Evolutionary conservation across 2,797 vertebrate genomes (phyloP), one percentile per base, ranked within the genome.

Genomic region (Psittacula derbiana): DNA sequence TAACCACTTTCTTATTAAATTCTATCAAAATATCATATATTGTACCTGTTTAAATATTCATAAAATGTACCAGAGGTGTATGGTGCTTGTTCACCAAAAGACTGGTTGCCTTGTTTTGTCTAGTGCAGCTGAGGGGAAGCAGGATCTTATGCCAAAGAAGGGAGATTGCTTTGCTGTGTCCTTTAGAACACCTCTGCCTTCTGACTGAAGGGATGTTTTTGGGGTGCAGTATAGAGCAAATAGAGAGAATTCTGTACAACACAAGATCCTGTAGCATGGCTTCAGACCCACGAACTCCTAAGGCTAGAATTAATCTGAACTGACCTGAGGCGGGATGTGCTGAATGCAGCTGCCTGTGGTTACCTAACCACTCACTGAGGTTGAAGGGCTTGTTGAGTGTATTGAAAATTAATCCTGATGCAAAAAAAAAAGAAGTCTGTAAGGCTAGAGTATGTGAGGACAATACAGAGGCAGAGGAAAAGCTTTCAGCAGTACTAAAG

Each of bases 291-390:
- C 12, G 41, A 53, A 6, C 15, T 58, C 38, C 67, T 69, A 30
- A 21, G 19, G 5, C 28, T 73, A 17, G 8, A 16, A 18, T 41
- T 46, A 8, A 28, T 36, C 11, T 49, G 31, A 61, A 17, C 11
- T 11, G 25, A 78, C 9, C 41, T 64, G 85, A 87, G 58, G 7
- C 38, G 75, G 66, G 41, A 60, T 19, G 31, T 2, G 1, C 24
- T 8, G 36, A 40, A 27, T 36, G 40, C 19, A 40, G 36, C 24
- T 84, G 11, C 62, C 13, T 46, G 66, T 3, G 2, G n/a, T 44
- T 69, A 21, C 15, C 40, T 16, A 30, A 21, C 11, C 0, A 0
- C 40, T 53, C 2, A 0, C 8, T 23, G 36, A 57, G 43, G 5
- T 61, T 40, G 17, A 49, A 33, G 6, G 8, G 1, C 8, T 60